Base-by-base conservation (phyloP, 2,113 vertebrate species). In the Indri indri region DNA sequence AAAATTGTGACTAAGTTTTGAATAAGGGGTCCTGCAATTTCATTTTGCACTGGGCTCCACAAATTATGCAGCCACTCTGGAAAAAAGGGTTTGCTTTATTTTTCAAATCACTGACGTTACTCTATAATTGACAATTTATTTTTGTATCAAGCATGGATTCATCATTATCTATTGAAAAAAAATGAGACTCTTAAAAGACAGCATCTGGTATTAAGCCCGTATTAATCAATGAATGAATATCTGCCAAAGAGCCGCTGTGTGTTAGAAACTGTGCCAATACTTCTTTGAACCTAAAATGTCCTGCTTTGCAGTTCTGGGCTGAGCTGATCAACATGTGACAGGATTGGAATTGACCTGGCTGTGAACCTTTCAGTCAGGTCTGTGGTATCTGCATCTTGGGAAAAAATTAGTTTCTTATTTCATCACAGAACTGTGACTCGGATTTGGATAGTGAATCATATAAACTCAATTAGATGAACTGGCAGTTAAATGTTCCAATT, bases 351-450 rank as follows among this genome's bases (percentile, higher is more conserved):
- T 97, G 98, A 98, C 92, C 96, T 94, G 11, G 0, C 0, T 68
- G 81, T 92, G 96, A 98, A 98, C 93, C 77, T 90, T 96, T 89
- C 96, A 3, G 85, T 90, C 90, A 88, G 97, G 98, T 97, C 96
- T 96, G 54, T 84, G 96, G 87, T 94, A 97, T 98, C 98, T 97
- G 96, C 96, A 59, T 90, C 90, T 97, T 68, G 73, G 80, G 23
- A 20, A 89, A 97, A 98, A 96, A 94, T 71, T 32, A 86, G 71
- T 96, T 97, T 98, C 97, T 96, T 96, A 66, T 98, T 98, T 98
- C 97, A 97, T 97, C 97, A 97, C 40, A 61, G 61, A 90, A 93
- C 85, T 91, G 92, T 90, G 88, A 97, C 87, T 98, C 97, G 96
- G 89, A 95, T 95, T 98, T 93, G 52, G 89, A 94, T 77, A 97